These are phyloP conservation scores for Hemiprocne comata DNA, from an alignment of 2,113 vertebrate species.

Conservation along the genomic window DNA sequence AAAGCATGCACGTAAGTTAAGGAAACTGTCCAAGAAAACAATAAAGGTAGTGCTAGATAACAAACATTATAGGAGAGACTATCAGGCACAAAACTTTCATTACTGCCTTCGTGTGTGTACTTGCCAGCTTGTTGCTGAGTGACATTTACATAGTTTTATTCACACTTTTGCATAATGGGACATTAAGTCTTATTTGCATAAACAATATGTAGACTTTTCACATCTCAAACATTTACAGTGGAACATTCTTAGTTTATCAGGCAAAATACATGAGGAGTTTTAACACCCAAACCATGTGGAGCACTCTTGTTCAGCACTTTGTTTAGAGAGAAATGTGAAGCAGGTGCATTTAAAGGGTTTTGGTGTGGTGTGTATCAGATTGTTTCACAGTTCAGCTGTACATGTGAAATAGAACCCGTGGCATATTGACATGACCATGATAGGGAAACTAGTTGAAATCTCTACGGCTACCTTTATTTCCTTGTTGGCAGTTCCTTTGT, in stretches of 20 bases:
- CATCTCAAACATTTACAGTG: background rate
- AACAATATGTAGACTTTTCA: constrained; percentile 6
- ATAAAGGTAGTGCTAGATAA: background rate
- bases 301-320: background rate
- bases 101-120: background rate
- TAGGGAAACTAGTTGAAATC: background rate
- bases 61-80: background rate
- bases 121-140: background rate
- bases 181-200: constrained; percentile 11
- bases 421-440: background rate
- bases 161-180: background rate
- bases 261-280: background rate
- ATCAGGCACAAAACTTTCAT: background rate
- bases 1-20: background rate
- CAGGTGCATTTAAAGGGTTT: constrained; percentile 21
- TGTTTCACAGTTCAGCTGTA: background rate
- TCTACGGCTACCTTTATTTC: background rate
- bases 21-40: background rate
- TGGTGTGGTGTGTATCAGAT: background rate
- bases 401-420: background rate
- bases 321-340: constrained; percentile 18
- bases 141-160: background rate
- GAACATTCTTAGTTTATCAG: background rate
- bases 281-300: background rate
- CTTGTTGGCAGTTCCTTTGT: background rate